These are phyloP conservation scores for Heteromurus nitidus DNA, from an alignment of 2,888 invertebrate species.

Conservation along the genomic window DNA sequence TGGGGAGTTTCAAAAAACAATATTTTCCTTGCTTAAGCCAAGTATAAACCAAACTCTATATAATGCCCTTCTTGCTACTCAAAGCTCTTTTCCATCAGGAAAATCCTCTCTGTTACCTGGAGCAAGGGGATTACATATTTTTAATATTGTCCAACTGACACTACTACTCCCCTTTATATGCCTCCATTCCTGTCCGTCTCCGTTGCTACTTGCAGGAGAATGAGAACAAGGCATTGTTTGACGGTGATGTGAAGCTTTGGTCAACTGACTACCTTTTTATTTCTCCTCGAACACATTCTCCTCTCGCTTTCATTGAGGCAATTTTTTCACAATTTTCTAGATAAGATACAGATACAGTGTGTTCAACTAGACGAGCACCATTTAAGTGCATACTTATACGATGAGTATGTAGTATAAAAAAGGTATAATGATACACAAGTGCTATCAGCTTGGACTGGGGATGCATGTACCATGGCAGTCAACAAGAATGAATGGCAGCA, in stretches of 20 bases:
- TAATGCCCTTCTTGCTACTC: too few relatives aligned
- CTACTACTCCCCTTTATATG: too few relatives aligned
- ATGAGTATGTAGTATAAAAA: too few relatives aligned
- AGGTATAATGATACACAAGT: too few relatives aligned
- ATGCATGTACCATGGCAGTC: constrained; percentile 1
- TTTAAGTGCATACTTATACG: too few relatives aligned
- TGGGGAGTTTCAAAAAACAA: too few relatives aligned
- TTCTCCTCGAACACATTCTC: constrained; percentile 12
- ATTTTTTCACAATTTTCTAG: constrained; percentile 6
- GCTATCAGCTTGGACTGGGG: too few relatives aligned
- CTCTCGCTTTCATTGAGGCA: not conserved
- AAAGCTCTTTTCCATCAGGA: too few relatives aligned
- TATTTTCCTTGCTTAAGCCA: too few relatives aligned
- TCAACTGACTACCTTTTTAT: constrained; percentile 19
- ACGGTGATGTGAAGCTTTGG: not conserved
- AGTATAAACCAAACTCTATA: too few relatives aligned
- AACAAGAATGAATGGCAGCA: constrained; percentile 16
- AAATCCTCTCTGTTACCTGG: constrained; percentile 6
- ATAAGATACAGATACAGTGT: constrained; percentile 24
- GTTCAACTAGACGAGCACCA: too few relatives aligned
- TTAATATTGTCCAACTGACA: constrained; percentile 1
- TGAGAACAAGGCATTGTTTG: not conserved
- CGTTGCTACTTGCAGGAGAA: not conserved
- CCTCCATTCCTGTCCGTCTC: not conserved
- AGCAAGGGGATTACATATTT: constrained; percentile 3